Evolutionary conservation across 2,113 vertebrate genomes (phyloP).

Genomic region (Chloropsis cyanopogon): DNA sequence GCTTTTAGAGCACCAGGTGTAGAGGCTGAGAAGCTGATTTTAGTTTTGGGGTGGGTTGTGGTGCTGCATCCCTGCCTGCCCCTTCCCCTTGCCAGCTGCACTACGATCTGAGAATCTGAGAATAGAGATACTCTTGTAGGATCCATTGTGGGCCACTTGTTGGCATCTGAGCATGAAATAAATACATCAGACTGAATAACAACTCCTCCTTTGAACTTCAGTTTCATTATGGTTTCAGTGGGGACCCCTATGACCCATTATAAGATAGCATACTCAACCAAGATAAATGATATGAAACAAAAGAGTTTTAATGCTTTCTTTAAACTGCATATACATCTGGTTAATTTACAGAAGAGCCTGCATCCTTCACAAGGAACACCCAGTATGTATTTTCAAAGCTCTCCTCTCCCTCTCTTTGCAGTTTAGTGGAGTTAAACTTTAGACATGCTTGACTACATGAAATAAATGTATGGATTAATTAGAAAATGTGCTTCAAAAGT

Average conservation of each 20-base stretch:
- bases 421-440: not conserved
- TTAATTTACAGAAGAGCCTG: not conserved
- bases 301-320: not conserved
- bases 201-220: not conserved
- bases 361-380: not conserved
- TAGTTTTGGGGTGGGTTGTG: not conserved
- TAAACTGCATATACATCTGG: not conserved
- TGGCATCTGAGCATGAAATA: not conserved
- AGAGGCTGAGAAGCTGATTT: not conserved
- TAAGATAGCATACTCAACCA: not conserved
- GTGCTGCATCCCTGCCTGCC: rapidly evolving
- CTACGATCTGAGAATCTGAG: not conserved
- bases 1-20: not conserved
- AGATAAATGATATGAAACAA: not conserved
- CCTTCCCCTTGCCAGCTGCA: not conserved
- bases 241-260: not conserved
- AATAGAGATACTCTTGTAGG: not conserved
- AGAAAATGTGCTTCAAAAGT: not conserved
- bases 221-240: not conserved
- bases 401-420: not conserved
- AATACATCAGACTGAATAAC: not conserved
- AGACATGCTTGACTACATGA: not conserved
- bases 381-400: not conserved
- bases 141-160: not conserved
- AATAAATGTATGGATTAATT: not conserved